Base-by-base conservation (phyloP, 2,113 vertebrate genomes). In the Corythornis vintsioides region DNA sequence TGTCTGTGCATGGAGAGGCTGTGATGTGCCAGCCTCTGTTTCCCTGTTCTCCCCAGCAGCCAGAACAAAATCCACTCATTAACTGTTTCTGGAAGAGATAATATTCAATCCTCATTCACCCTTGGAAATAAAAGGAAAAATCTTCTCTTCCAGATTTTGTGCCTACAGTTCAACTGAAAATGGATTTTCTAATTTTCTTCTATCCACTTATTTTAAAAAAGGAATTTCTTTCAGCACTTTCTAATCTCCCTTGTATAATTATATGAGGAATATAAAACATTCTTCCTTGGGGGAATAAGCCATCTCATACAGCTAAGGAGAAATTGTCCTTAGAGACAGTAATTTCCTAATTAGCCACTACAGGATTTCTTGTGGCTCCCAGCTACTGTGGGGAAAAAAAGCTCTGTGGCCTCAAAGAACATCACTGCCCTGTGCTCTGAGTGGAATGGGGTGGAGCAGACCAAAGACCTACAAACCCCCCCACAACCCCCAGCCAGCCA, bases 341-440 rank as follows among this genome's bases (percentile, higher is more conserved):
- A 87, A 96, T 93, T 95, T 93, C 47, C 35, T 95, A 95, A 94
- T 94, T 96, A 93, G 63, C 31, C 59, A 85, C 86, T 90, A 59
- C 73, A 69, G 80, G 38, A 69, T 93, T 92, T 92, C 70, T 92
- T 59, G 48, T 78, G 63, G 45, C 59, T 92, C 92, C 55, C 63
- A 96, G 85, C 79, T 80, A 42, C 56, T 74, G 28, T 5, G 6
- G 52, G n/a, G 48, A 24, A 60, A 56, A 59, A 91, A 80, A 92
- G 28, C 70, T 38, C 42, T 43, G 53, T 53, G 69, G 60, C 18
- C 76, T 90, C 57, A 53, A 53, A 56, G 50, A 77, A 21, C 24
- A 90, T 72, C 45, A 22, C 33, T 2, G 4, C 83, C 55, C 16
- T 48, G 48, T 81, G 53, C 52, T 86, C 28, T 59, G 38, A 64